phyloP scores from a whole-genome alignment of 2,888 invertebrate genomes.

The Galeruca laticollis region DNA sequence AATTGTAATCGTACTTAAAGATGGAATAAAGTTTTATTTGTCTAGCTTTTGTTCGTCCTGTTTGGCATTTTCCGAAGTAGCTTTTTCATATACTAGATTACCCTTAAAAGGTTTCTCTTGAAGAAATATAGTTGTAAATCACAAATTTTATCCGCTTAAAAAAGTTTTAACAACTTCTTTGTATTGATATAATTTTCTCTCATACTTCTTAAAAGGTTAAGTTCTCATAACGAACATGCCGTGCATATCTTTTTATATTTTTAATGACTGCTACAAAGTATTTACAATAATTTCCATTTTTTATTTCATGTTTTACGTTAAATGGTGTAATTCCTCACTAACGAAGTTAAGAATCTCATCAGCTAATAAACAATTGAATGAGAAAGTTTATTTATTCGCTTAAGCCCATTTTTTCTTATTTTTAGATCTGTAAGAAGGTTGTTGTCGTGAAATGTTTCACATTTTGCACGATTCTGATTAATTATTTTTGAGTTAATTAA shows the following conservation, averaged over 20 bases:
- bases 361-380: conserved; percentile 7
- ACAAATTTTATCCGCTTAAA: background rate
- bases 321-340: conserved; percentile 5
- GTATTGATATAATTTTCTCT: background rate
- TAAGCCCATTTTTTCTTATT: conserved; percentile 2
- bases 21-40: too few relatives aligned
- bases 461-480: background rate
- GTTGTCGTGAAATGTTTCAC: background rate
- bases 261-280: background rate
- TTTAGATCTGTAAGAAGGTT: background rate
- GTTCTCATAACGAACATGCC: conserved; percentile 10
- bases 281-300: conserved; percentile 14
- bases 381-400: conserved; percentile 1
- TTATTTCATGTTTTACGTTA: background rate
- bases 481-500: background rate
- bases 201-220: conserved; percentile 6
- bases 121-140: background rate
- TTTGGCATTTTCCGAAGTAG: too few relatives aligned
- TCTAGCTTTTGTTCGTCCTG: too few relatives aligned
- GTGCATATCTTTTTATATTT: conserved; percentile 1
- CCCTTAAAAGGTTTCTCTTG: too few relatives aligned
- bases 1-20: too few relatives aligned
- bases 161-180: background rate
- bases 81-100: too few relatives aligned
- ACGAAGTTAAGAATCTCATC: conserved; percentile 4